Percentiles rank a stretch among this genome's conserved stretches.
phyloP scores from a whole-genome alignment of 2,888 invertebrate genomes.

The Habrosyne pyritoides region DNA sequence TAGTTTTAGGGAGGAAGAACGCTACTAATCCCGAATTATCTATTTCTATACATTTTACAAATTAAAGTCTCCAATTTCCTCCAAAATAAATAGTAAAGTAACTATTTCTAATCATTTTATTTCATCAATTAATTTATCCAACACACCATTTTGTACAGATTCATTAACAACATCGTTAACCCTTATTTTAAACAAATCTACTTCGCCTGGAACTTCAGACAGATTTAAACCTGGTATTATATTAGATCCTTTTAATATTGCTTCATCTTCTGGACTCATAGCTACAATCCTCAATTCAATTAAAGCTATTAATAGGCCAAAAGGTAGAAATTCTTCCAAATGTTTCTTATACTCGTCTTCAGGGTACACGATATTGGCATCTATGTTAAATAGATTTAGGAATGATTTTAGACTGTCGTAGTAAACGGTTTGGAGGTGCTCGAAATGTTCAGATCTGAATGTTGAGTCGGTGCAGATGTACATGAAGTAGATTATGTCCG shows the following conservation, averaged over 20 bases:
- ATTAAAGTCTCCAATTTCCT: no score
- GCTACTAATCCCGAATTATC: no score
- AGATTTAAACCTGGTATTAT: constrained; percentile 30
- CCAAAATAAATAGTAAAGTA: background rate
- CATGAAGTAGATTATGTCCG: constrained; percentile 63
- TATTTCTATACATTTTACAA: no score
- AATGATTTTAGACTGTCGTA: constrained; percentile 54
- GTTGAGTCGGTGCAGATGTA: constrained; percentile 63
- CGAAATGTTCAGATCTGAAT: constrained; percentile 59
- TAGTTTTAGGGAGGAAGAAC: no score
- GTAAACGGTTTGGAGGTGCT: constrained; percentile 51
- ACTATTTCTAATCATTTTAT: constrained; percentile 16
- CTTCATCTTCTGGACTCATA: constrained; percentile 47
- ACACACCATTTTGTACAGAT: constrained; percentile 50
- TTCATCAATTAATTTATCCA: constrained; percentile 49
- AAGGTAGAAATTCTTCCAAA: constrained; percentile 50
- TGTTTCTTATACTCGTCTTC: constrained; percentile 53
- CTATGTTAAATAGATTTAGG: constrained; percentile 50
- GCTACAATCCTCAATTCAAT: constrained; percentile 61
- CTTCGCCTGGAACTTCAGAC: constrained; percentile 32
- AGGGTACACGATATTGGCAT: constrained; percentile 50
- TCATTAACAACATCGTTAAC: constrained; percentile 67
- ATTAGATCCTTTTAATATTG: constrained; percentile 32
- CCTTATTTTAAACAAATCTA: constrained; percentile 45
- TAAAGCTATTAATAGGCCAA: constrained; percentile 62